Evolutionary conservation across 2,888 invertebrate species (phyloP).

Genomic region (Spatulosminthurus flaviceps): DNA sequence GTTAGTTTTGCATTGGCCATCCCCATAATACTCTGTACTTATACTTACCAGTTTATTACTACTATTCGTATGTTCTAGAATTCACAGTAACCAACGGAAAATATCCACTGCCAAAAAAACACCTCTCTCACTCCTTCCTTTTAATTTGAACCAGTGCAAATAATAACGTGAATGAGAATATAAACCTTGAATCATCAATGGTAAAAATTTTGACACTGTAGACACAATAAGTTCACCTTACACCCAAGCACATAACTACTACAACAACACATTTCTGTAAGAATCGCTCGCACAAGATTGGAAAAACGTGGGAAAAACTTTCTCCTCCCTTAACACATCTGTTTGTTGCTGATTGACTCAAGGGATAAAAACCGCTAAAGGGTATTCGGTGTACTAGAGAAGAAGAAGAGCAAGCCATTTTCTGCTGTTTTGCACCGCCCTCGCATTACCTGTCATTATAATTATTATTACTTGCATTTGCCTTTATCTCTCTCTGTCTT

Average conservation of each 20-base stretch:
- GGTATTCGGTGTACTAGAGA: not conserved
- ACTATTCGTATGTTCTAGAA: not conserved
- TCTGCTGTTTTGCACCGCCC: conserved; percentile 18
- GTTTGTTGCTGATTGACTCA: conserved; percentile 7
- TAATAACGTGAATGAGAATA: too few species aligned
- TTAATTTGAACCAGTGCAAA: too few species aligned
- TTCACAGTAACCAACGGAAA: not conserved
- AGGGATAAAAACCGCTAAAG: conserved; percentile 5
- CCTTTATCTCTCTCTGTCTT: not conserved
- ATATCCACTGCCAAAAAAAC: not conserved
- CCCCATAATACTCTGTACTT: not conserved
- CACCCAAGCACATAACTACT: too few species aligned
- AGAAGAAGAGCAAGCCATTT: not conserved
- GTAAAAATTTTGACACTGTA: too few species aligned
- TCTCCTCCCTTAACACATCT: not conserved
- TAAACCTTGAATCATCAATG: too few species aligned
- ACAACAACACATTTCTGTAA: not conserved
- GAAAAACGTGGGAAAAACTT: not conserved
- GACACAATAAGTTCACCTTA: too few species aligned
- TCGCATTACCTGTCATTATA: not conserved
- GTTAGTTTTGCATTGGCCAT: too few species aligned
- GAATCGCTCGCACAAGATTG: not conserved
- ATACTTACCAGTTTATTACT: not conserved
- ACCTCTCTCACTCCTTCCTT: too few species aligned
- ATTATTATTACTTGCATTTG: conserved; percentile 4